Percentiles rank a stretch among this genome's conserved stretches.
Conservation (phyloP, 2,113 vertebrate species). For the Coptodon rendalli region DNA sequence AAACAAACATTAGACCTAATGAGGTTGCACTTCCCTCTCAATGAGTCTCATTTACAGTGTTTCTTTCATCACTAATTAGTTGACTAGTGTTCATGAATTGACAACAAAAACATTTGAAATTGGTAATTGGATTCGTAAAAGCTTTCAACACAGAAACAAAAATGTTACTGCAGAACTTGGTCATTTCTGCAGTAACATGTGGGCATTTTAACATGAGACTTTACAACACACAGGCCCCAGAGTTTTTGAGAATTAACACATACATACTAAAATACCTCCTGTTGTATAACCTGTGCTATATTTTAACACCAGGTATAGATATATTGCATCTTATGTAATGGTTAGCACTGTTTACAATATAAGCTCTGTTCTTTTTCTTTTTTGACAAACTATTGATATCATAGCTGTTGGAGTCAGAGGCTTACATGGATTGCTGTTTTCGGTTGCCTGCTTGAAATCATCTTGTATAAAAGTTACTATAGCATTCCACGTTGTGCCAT, state of each 20-base stretch:
- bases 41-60: background rate
- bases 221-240: background rate
- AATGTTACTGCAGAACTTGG: background rate
- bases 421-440: background rate
- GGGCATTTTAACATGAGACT: background rate
- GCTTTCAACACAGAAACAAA: background rate
- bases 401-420: background rate
- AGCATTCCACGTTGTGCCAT: background rate
- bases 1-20: background rate
- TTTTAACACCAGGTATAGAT: background rate
- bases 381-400: background rate
- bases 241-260: background rate
- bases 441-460: background rate
- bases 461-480: background rate
- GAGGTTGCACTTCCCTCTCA: background rate
- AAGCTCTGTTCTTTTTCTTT: background rate
- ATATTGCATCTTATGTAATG: background rate
- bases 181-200: background rate
- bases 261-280: background rate
- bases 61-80: background rate
- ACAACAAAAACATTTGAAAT: background rate
- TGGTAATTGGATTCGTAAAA: background rate
- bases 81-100: background rate
- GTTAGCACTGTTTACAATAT: background rate
- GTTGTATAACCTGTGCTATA: background rate